A percentile compares a stretch with the other conserved stretches of the same genome.
Evolutionary conservation across 2,888 invertebrate species (phyloP).

Genomic region (Pogonocherus hispidulus): DNA sequence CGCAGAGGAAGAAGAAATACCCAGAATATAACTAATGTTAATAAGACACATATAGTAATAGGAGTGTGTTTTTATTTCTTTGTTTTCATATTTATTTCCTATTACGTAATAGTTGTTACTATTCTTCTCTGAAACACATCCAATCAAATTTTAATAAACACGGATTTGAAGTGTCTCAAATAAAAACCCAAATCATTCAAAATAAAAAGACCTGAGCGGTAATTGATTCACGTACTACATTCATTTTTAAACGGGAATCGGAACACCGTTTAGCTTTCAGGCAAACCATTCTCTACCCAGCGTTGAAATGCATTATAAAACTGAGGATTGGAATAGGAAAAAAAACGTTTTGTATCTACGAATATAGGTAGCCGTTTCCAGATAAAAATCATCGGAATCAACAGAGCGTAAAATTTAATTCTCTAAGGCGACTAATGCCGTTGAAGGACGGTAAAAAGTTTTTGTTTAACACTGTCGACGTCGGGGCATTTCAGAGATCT

Average conservation of each 20-base stretch:
- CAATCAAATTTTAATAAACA: neutral
- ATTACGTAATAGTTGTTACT: neutral
- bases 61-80: neutral
- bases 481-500: neutral
- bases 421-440: slow-evolving; percentile 9
- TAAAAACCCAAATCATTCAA: neutral
- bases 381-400: slow-evolving; percentile 10
- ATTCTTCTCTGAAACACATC: neutral
- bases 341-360: neutral
- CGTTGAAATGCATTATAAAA: neutral
- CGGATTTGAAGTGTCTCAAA: neutral
- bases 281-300: neutral
- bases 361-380: neutral
- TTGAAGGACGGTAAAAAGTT: neutral
- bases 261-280: neutral
- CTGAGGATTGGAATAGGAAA: neutral
- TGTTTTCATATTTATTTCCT: neutral
- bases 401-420: slow-evolving; percentile 17
- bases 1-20: no score
- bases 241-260: neutral
- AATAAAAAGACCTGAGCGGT: neutral
- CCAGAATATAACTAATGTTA: no score
- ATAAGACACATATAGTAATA: no score
- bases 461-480: neutral
- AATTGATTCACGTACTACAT: neutral